Base-by-base conservation (phyloP, 2,888 invertebrate species). In the Metalampra italica region DNA sequence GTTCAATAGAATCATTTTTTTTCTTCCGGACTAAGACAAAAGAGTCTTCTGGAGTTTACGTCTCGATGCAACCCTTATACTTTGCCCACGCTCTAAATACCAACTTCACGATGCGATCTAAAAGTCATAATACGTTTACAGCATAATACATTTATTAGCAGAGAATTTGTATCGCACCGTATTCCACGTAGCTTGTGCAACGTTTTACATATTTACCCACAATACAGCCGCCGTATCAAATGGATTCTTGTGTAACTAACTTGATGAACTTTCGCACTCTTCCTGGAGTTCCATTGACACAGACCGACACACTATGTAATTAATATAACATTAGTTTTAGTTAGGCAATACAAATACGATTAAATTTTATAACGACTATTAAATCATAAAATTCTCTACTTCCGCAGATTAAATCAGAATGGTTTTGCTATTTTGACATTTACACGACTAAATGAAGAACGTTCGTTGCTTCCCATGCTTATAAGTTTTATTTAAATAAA, bases 231-330 rank as follows among this genome's bases (percentile, higher is more conserved):
- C 66, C 66, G 71, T 67, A 76, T 75, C 72, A 76, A 75, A 72
- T 68, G 62, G 66, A 57, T 46, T 59, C 65, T 76, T 78, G 75
- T 76, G 71, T 55, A 75, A 76, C 57, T 55, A 75, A 76, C 57
- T 37, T 12, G 39, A 53, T 75, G 71, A 73, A 76, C 71, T 76
- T 71, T 77, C 62, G 67, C 73, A 73, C 72, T 66, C 62, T 74
- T 75, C 69, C 72, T 71, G 54, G 51, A 55, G 54, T 42, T 48
- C 51, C 49, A 53, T 52, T 59, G 53, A 56, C 56, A 56, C 51
- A 47, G 49, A 51, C 47, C 45, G 38, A 38, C n/a, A n/a, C n/a
- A n/a, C 15, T 37, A n/a, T 36, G 46, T 36, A 47, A 55, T 60
- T 54, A 54, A 56, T 55, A 58, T 56, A 54, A 49, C 50, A 54